Evolutionary conservation across 1,140 invertebrate genomes (phyloP).

Genomic region (Cardiocondyla obscurior): DNA sequence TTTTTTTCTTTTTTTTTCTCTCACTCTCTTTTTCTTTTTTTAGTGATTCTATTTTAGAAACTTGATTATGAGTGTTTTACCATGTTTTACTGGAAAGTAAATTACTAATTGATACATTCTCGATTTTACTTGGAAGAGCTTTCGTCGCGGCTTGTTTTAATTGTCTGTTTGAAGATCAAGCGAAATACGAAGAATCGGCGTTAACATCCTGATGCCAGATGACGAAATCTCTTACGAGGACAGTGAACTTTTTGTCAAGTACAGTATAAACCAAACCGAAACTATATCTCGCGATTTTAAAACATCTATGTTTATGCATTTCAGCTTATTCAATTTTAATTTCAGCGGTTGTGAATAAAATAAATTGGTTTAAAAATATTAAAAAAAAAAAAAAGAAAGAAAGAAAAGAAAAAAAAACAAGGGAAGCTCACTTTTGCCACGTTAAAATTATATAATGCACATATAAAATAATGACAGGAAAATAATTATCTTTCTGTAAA

Average conservation of each 20-base stretch:
- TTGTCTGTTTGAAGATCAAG: not conserved
- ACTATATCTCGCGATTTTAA: not conserved
- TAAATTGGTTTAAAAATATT: not conserved
- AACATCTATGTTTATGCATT: too few species aligned
- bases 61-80: not conserved
- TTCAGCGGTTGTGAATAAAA: not conserved
- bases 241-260: constrained; percentile 1
- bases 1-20: too few species aligned
- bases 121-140: not conserved
- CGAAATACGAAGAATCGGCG: constrained; percentile 9
- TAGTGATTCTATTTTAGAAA: not conserved
- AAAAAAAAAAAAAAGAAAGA: too few species aligned
- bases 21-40: too few species aligned
- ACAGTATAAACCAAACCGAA: not conserved
- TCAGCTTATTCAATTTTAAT: not conserved
- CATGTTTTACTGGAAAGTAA: not conserved
- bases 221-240: constrained; percentile 20
- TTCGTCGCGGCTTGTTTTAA: constrained; percentile 16
- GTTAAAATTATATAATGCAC: not conserved
- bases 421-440: not conserved
- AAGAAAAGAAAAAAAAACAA: too few species aligned
- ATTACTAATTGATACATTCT: not conserved
- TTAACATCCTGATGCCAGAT: constrained; percentile 42
- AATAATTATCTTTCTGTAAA: constrained; percentile 4
- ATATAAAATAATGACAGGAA: not conserved